Evolutionary conservation across 2,113 vertebrate species (phyloP).

Genomic region (Indicator indicator): DNA sequence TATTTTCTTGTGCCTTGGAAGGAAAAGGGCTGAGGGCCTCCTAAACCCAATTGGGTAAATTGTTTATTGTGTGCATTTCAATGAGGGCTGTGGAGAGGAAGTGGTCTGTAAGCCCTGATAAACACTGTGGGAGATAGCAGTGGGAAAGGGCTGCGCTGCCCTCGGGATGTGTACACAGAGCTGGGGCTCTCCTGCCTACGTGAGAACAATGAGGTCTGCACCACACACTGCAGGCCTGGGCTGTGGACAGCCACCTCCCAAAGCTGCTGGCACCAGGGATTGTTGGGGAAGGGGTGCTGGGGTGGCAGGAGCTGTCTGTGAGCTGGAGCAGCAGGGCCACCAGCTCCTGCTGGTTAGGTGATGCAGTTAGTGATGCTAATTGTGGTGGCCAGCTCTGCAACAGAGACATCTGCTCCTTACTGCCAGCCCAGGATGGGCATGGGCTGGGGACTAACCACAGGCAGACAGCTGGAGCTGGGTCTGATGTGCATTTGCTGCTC

Average conservation of each 20-base stretch:
- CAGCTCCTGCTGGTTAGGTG: neutral
- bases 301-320: neutral
- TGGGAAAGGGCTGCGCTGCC: conserved; percentile 53
- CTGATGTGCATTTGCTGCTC: fast-evolving
- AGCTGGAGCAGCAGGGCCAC: neutral
- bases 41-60: conserved; percentile 60
- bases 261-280: neutral
- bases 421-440: neutral
- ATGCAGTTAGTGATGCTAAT: neutral
- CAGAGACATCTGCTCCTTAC: neutral
- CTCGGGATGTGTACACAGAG: conserved; percentile 35
- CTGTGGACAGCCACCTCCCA: neutral
- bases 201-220: conserved; percentile 15
- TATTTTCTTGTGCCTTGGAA: conserved; percentile 32
- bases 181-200: neutral
- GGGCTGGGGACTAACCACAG: neutral
- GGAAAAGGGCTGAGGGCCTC: conserved; percentile 62
- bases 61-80: conserved; percentile 74
- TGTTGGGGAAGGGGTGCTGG: fast-evolving
- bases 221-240: neutral
- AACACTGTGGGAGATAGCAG: conserved; percentile 50
- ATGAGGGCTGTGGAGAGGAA: conserved; percentile 71
- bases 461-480: neutral
- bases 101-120: conserved; percentile 69
- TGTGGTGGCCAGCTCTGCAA: neutral